Evolutionary conservation across 2,113 vertebrate species (phyloP).

Genomic region (Triplophysa dalaica): DNA sequence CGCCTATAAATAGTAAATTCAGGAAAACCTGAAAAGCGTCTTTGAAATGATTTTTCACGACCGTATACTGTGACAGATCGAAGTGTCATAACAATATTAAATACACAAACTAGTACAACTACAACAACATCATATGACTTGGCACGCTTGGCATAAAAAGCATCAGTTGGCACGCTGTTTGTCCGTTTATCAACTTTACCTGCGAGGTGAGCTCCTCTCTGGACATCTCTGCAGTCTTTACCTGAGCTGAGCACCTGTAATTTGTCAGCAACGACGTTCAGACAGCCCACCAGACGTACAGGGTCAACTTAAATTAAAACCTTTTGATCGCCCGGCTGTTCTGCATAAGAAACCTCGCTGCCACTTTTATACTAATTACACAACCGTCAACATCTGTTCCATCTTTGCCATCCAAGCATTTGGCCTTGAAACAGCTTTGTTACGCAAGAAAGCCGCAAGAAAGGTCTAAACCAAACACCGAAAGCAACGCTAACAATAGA

Average conservation of each 20-base stretch:
- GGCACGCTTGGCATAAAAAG: too few species aligned
- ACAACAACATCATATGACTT: too few species aligned
- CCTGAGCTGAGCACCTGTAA: slow-evolving; percentile 41
- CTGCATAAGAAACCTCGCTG: slow-evolving; percentile 54
- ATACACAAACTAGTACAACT: too few species aligned
- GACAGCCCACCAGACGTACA: slow-evolving; percentile 44
- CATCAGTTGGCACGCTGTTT: not conserved
- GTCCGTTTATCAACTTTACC: slow-evolving; percentile 4
- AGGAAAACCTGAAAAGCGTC: too few species aligned
- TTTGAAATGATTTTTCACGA: too few species aligned
- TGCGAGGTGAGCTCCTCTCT: slow-evolving; percentile 21
- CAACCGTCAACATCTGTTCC: slow-evolving; percentile 72
- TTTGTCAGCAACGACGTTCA: slow-evolving; percentile 48
- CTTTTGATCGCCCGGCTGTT: slow-evolving; percentile 63
- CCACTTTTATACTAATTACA: slow-evolving; percentile 58
- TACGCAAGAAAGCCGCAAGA: slow-evolving; percentile 36
- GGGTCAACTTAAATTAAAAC: slow-evolving; percentile 67
- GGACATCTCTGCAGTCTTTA: slow-evolving; percentile 38
- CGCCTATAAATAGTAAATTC: too few species aligned
- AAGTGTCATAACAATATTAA: too few species aligned
- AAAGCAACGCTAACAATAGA: slow-evolving; percentile 23
- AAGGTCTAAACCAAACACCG: slow-evolving; percentile 46
- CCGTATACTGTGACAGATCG: too few species aligned
- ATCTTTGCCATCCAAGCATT: slow-evolving; percentile 49
- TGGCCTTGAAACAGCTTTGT: slow-evolving; percentile 48